Evolutionary conservation across 2,113 vertebrate species (phyloP), one percentile per base, ranked within the genome.

Genomic region (Phoxinus phoxinus): DNA sequence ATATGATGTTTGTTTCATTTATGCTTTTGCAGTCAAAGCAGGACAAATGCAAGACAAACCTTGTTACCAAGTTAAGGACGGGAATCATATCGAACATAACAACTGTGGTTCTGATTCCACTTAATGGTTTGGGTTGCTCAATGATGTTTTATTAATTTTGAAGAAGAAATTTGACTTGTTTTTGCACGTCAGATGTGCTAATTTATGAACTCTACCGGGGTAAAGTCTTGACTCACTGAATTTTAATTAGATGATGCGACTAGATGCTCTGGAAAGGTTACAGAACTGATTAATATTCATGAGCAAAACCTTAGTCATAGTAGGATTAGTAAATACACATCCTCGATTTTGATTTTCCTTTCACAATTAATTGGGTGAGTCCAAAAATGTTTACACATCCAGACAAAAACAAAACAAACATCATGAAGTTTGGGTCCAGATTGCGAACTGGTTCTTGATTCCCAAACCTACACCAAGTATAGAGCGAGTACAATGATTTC

Each of bases 221-320:
- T 76, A 15, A 76, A 76, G 27, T 30, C 74, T 53, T 76, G 46
- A 30, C 46, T 76, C 44, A 51, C 25, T 73, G 71, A 73, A 76
- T 32, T 19, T 51, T 5, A 53, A 76, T 11, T 32, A 53, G 48
- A 53, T 53, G 17, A 76, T 23, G 0, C 30, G 74, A 51, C 48
- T 76, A 27, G 74, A 32, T 3, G 1, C 74, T 53, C 27, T 32
- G 21, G 44, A 13, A 53, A 76, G 15, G 73, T 53, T 76, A 53
- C 25, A 53, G 1, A 53, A 12, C 27, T 76, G 11, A 51, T 76
- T 76, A 21, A 51, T 51, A 76, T 76, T 53, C 74, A 76, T 32
- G 46, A 30, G 27, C 74, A 0, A 51, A 32, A 9, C 1, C n/a
- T 46, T 17, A 73, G 23, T 9, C 41, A 46, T 73, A 25, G 71